Conservation (phyloP, 2,888 invertebrate species). For the Drosophila crucigera region DNA sequence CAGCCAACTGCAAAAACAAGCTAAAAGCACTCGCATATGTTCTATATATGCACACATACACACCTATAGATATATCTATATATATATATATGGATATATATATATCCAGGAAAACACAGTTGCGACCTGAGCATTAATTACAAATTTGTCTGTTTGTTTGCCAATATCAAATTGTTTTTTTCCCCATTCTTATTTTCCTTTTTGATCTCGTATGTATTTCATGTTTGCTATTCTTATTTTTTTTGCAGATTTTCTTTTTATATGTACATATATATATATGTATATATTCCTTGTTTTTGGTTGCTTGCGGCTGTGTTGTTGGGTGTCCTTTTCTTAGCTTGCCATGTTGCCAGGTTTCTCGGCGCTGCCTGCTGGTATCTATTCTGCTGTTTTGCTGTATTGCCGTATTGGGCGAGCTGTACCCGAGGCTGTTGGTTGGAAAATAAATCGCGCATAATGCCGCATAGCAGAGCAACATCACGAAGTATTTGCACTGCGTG, state of each 20-base stretch:
- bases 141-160: slow-evolving; percentile 46
- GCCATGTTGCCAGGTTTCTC: slow-evolving; percentile 35
- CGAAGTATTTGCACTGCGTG: slow-evolving; percentile 86
- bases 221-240: slow-evolving; percentile 18
- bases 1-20: slow-evolving; percentile 16
- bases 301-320: slow-evolving; percentile 45
- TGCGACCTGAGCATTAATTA: slow-evolving; percentile 45
- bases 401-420: slow-evolving; percentile 11
- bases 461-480: slow-evolving; percentile 85
- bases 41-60: neutral
- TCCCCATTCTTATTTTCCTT: slow-evolving; percentile 14
- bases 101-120: neutral
- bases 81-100: neutral
- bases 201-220: slow-evolving; percentile 51
- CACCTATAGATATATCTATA: neutral
- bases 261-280: neutral
- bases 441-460: slow-evolving; percentile 85
- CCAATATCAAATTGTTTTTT: slow-evolving; percentile 57
- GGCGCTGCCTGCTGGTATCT: slow-evolving; percentile 18
- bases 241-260: neutral
- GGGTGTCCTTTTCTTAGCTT: slow-evolving; percentile 41
- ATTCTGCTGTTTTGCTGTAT: slow-evolving; percentile 15
- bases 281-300: neutral
- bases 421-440: slow-evolving; percentile 55
- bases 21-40: slow-evolving; percentile 9